A percentile compares a stretch with the other conserved stretches of the same genome.
phyloP scores from a whole-genome alignment of 2,797 vertebrate species.

The Amniataba percoides region DNA sequence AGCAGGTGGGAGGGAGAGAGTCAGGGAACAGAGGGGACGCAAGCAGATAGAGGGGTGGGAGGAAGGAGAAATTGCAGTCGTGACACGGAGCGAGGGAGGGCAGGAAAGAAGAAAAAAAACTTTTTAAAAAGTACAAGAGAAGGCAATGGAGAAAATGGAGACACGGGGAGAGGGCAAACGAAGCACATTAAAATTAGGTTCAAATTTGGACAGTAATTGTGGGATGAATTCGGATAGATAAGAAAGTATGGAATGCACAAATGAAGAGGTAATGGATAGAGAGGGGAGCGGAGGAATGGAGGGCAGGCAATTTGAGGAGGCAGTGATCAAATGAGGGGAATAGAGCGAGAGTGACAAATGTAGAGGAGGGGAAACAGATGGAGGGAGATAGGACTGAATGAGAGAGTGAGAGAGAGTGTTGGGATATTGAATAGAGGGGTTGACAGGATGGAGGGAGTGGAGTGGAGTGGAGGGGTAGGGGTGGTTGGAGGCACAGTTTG shows the following conservation, averaged over 20 bases:
- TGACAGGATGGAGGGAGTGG: conserved; percentile 1
- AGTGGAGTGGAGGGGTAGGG: no score
- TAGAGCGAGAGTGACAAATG: conserved; percentile 26
- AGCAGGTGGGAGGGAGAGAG: conserved; percentile 23
- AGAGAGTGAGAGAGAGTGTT: conserved; percentile 17
- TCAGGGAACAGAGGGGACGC: conserved; percentile 1
- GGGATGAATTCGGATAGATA: conserved; percentile 31
- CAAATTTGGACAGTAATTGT: conserved; percentile 45
- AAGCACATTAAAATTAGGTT: conserved; percentile 40
- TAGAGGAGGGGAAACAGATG: conserved; percentile 40
- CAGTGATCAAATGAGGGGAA: conserved; percentile 43
- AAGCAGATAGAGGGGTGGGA: conserved; percentile 14
- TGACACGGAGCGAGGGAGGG: conserved; percentile 26
- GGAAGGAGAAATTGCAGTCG: conserved; percentile 39
- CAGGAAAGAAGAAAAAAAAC: neutral
- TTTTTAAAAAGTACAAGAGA: conserved; percentile 10
- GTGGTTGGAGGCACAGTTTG: neutral
- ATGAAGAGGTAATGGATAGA: conserved; percentile 47
- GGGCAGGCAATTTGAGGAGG: conserved; percentile 35
- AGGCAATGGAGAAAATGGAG: conserved; percentile 1
- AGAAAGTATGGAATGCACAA: conserved; percentile 34
- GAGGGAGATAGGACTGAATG: conserved; percentile 26
- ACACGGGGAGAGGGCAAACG: neutral
- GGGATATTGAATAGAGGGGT: neutral
- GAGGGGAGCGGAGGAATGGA: conserved; percentile 14